Percentiles rank a stretch among this genome's conserved stretches.
phyloP scores from a whole-genome alignment of 37 sponge, comb jelly and placozoan genomes.

The Corticium candelabrum region DNA sequence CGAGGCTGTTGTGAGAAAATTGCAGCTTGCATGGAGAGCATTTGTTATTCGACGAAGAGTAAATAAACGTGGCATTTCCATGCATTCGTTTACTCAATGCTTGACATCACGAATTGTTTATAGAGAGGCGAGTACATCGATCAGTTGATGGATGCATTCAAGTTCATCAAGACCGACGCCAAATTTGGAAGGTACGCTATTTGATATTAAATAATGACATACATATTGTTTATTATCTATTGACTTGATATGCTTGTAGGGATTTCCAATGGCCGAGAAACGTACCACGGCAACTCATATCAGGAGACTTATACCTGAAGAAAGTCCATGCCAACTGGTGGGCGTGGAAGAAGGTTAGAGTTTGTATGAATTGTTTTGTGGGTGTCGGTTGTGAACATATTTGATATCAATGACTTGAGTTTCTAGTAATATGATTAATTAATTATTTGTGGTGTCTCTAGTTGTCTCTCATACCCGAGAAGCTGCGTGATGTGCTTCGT shows the following conservation, averaged over 20 bases:
- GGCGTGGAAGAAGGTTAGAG: conserved; percentile 24
- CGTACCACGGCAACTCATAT: conserved; percentile 3
- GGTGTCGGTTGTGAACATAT: neutral
- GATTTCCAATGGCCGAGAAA: neutral
- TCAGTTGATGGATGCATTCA: neutral
- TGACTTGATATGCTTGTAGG: neutral
- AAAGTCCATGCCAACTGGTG: conserved; percentile 45
- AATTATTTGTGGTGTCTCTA: too few relatives aligned
- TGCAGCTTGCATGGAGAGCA: neutral
- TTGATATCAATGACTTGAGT: too few relatives aligned
- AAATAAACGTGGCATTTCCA: neutral
- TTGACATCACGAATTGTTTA: neutral
- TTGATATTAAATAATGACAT: neutral
- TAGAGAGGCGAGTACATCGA: neutral
- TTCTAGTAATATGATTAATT: too few relatives aligned
- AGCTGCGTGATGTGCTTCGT: neutral
- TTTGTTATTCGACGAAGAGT: neutral
- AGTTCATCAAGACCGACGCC: neutral
- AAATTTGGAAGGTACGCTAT: neutral
- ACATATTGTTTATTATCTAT: too few relatives aligned
- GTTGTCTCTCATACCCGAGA: neutral
- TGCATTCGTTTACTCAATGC: neutral
- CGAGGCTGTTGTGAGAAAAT: neutral
- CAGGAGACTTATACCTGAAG: conserved; percentile 12
- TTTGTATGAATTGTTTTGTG: neutral